Conservation (phyloP, 2,113 vertebrate genomes). For the Sciurus niger region DNA sequence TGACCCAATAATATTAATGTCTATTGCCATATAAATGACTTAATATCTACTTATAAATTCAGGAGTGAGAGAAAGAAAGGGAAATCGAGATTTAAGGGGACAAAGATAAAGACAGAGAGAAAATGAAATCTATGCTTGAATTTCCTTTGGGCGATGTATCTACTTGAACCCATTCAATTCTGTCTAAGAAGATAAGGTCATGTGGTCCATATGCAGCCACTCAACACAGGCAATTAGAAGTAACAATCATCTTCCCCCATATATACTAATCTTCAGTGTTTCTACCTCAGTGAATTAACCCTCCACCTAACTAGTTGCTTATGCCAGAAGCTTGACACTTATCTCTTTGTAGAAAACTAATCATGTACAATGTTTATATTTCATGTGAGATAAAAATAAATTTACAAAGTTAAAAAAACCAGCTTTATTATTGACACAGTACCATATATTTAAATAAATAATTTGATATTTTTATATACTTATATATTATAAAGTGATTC, state of each 20-base stretch:
- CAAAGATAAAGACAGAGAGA: neutral
- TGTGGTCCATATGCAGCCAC: neutral
- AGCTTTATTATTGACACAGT: neutral
- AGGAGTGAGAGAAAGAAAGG: neutral
- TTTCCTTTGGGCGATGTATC: neutral
- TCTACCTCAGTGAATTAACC: neutral
- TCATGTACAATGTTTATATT: neutral
- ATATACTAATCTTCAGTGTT: neutral
- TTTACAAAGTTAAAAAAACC: neutral
- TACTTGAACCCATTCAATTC: neutral
- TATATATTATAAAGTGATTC: neutral
- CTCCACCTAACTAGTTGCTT: neutral
- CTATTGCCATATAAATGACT: neutral
- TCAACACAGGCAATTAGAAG: neutral
- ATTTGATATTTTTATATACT: neutral
- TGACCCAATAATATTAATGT: neutral
- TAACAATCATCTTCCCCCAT: neutral
- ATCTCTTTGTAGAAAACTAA: neutral
- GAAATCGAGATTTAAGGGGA: neutral
- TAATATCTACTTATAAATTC: slow-evolving; percentile 2
- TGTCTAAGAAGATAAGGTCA: neutral
- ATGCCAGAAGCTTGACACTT: neutral
- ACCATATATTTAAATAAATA: neutral
- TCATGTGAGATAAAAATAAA: neutral
- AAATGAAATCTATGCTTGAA: neutral